phyloP scores from a whole-genome alignment of 2,888 invertebrate genomes.

The Drosophila limbata region DNA sequence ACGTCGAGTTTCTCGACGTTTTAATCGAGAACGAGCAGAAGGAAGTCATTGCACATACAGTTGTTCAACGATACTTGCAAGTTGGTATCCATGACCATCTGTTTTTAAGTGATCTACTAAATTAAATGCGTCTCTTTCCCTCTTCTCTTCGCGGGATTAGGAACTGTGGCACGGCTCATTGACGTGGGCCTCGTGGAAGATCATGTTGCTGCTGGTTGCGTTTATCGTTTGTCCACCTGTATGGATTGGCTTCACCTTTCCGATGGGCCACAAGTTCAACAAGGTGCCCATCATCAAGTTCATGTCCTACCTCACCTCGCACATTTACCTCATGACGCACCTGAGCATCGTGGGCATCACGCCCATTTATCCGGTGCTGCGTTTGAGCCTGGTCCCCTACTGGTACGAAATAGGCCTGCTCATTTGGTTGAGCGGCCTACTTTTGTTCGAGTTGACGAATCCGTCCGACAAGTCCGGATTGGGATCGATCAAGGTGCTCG shows the following conservation, averaged over 20 bases:
- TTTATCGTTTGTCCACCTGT: conserved; percentile 98
- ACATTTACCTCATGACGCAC: conserved; percentile 98
- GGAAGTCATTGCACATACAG: conserved; percentile 98
- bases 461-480: conserved; percentile 98
- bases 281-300: conserved; percentile 99
- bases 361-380: conserved; percentile 93
- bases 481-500: conserved; percentile 96
- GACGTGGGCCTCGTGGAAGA: conserved; percentile 98
- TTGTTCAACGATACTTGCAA: conserved; percentile 98
- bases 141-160: conserved; percentile 85
- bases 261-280: conserved; percentile 97
- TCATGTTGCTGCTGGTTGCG: conserved; percentile 95
- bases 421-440: conserved; percentile 96
- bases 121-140: conserved; percentile 84
- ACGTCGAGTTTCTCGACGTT: conserved; percentile 97
- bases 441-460: conserved; percentile 98
- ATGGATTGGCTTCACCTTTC: conserved; percentile 98
- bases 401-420: conserved; percentile 98
- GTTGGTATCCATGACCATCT: conserved; percentile 86
- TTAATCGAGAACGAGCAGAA: conserved; percentile 99
- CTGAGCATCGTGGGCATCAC: conserved; percentile 95
- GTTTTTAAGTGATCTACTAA: neutral
- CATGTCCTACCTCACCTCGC: conserved; percentile 99
- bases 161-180: conserved; percentile 99
- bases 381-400: conserved; percentile 92